Evolutionary conservation across 2,113 vertebrate genomes (phyloP).

Genomic region (Cygnus atratus): DNA sequence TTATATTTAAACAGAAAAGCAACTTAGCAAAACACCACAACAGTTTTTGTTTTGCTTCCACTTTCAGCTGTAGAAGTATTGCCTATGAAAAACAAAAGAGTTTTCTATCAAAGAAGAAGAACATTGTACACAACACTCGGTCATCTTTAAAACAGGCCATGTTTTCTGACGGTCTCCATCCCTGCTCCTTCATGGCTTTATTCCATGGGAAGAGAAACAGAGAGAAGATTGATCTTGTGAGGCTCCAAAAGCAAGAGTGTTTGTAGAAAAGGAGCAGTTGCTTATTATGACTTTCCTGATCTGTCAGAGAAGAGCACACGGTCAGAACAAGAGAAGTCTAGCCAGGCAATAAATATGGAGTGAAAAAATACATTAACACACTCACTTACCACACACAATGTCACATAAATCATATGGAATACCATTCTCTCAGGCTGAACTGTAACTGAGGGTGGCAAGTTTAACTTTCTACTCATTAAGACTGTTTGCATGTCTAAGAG

Average conservation of each 20-base stretch:
- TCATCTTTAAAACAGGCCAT: not conserved
- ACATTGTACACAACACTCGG: not conserved
- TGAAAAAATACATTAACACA: slow-evolving; percentile 29
- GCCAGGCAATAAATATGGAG: slow-evolving; percentile 25
- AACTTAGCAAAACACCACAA: not conserved
- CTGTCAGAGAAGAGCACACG: slow-evolving; percentile 1
- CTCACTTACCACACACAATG: slow-evolving; percentile 40
- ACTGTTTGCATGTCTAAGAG: slow-evolving; percentile 8
- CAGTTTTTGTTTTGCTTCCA: not conserved
- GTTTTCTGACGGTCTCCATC: not conserved
- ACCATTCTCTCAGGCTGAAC: not conserved
- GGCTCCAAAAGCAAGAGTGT: slow-evolving; percentile 29
- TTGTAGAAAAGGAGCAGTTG: slow-evolving; percentile 55
- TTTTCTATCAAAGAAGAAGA: not conserved
- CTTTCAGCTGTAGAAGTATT: not conserved
- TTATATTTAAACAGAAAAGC: not conserved
- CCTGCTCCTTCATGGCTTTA: not conserved
- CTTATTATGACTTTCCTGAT: slow-evolving; percentile 50
- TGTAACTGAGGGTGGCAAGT: not conserved
- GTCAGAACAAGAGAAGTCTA: slow-evolving; percentile 3
- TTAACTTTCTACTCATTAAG: not conserved
- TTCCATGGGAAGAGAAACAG: slow-evolving; percentile 11
- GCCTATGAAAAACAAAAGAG: not conserved
- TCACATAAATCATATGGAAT: slow-evolving; percentile 27
- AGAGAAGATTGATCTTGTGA: not conserved